Percentiles rank a stretch among this genome's conserved stretches.
Conservation (phyloP, 2,113 vertebrate species). For the Prunella fulvescens region DNA sequence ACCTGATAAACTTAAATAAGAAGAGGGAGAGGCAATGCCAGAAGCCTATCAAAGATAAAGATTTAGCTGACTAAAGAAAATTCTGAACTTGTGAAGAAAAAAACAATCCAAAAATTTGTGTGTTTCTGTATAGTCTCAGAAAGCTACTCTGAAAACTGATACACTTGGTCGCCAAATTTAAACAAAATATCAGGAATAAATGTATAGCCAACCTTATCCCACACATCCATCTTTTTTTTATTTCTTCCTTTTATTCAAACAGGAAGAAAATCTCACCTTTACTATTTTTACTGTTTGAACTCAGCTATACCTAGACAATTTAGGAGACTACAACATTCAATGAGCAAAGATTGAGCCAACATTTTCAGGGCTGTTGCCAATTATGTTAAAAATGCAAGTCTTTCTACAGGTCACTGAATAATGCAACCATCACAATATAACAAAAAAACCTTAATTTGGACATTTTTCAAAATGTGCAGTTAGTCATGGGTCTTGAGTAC, state of each 20-base stretch:
- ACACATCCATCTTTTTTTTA: background rate
- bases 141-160: background rate
- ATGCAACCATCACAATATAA: background rate
- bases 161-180: background rate
- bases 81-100: background rate
- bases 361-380: background rate
- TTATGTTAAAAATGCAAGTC: background rate
- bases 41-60: background rate
- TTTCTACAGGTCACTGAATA: background rate
- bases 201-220: background rate
- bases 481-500: background rate
- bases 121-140: background rate
- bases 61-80: background rate
- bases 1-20: background rate
- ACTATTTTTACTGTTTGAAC: background rate
- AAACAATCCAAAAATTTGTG: background rate
- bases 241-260: background rate
- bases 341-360: background rate
- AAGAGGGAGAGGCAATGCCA: background rate
- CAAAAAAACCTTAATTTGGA: background rate
- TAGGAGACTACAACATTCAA: background rate
- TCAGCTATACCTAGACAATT: background rate
- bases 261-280: background rate
- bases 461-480: background rate
- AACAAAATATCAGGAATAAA: background rate